A percentile compares a stretch with the other conserved stretches of the same genome.
Evolutionary conservation across 2,113 vertebrate species (phyloP).

Genomic region (Probosciger aterrimus): DNA sequence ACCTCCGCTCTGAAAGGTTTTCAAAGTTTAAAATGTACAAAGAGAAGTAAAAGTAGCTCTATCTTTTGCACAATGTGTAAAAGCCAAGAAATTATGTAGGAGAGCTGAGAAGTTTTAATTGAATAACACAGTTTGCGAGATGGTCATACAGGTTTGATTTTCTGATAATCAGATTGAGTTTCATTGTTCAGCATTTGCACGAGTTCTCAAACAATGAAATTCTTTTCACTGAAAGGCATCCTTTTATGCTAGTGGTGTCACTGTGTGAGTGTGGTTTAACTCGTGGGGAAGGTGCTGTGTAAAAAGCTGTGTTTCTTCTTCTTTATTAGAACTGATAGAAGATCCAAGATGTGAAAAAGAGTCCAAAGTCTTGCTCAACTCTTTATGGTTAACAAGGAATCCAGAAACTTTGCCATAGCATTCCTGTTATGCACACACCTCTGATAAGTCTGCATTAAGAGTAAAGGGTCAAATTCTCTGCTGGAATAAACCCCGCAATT

Average conservation of each 20-base stretch:
- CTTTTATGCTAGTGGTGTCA: slow-evolving; percentile 16
- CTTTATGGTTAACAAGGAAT: background rate
- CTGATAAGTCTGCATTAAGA: background rate
- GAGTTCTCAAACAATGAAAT: slow-evolving; percentile 46
- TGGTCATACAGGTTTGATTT: slow-evolving; percentile 27
- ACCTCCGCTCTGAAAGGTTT: slow-evolving; percentile 32
- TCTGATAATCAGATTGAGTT: slow-evolving; percentile 32
- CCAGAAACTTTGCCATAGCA: background rate
- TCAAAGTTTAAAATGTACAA: slow-evolving; percentile 12
- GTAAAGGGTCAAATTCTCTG: background rate
- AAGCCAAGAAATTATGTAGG: background rate
- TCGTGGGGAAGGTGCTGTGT: background rate
- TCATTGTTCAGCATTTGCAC: slow-evolving; percentile 15
- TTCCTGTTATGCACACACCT: background rate
- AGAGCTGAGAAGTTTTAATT: slow-evolving; percentile 29
- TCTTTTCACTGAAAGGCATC: slow-evolving; percentile 17
- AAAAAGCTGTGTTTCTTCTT: slow-evolving; percentile 13
- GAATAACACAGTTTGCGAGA: background rate
- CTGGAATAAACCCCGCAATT: background rate
- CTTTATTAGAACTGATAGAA: background rate
- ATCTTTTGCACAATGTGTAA: background rate
- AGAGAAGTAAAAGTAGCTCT: background rate
- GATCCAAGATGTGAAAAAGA: slow-evolving; percentile 2
- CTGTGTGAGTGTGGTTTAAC: background rate
- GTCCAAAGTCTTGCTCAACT: slow-evolving; percentile 7